A percentile compares a stretch with the other conserved stretches of the same genome.
phyloP scores from a whole-genome alignment of 2,113 vertebrate genomes.

The Bubo bubo region DNA sequence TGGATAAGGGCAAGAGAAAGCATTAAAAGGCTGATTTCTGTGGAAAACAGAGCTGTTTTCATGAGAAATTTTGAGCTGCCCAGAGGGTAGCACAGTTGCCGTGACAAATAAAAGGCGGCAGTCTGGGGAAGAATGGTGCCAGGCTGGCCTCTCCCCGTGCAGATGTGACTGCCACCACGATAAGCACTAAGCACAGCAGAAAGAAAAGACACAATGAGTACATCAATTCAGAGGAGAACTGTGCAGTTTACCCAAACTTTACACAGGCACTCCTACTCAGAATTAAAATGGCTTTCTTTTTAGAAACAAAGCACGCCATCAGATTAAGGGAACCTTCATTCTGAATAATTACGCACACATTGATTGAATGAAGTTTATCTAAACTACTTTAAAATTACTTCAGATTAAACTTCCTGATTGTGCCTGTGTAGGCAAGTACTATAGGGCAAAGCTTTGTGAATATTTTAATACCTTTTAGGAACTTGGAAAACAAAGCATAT shows the following conservation, averaged over 20 bases:
- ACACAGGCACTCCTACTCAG: background rate
- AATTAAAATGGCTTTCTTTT: background rate
- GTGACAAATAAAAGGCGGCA: conserved; percentile 14
- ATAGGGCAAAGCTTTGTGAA: background rate
- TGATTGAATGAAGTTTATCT: background rate
- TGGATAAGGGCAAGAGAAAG: background rate
- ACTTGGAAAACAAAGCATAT: background rate
- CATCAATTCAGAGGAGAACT: background rate
- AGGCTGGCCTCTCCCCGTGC: background rate
- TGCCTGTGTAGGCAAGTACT: background rate
- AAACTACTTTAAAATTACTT: background rate
- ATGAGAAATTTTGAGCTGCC: background rate
- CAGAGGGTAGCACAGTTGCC: background rate
- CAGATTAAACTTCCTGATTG: background rate
- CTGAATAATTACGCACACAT: background rate
- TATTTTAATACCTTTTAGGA: background rate
- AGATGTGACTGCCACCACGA: background rate
- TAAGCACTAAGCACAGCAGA: background rate
- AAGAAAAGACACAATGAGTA: background rate
- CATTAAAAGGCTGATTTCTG: background rate
- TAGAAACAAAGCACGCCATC: background rate
- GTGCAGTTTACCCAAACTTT: background rate
- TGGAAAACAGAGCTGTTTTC: conserved; percentile 45
- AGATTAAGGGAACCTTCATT: background rate
- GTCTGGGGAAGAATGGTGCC: conserved; percentile 26